Base-by-base conservation (phyloP, 2,113 vertebrate genomes). In the Lepidothrix coronata region DNA sequence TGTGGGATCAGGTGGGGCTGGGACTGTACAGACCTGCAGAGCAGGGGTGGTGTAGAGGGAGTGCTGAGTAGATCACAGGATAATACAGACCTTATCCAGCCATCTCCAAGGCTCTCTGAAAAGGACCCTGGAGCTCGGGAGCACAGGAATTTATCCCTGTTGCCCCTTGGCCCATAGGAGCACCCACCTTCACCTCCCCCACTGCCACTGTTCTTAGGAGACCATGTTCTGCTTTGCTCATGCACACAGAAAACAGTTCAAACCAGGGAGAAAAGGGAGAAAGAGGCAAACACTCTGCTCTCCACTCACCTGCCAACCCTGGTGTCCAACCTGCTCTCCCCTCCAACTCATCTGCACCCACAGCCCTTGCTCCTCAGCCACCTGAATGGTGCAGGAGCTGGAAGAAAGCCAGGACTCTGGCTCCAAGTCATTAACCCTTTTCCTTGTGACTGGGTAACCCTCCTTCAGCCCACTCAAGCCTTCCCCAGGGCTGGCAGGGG, bases 341-440 rank as follows among this genome's bases (percentile, higher is more conserved):
- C 6, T 1, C 35, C 55, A 78, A 4, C n/a, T 2, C 57, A 21
- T 11, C 41, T 35, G 59, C 44, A 57, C 4, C 37, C 7, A 0
- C 66, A 88, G 55, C 54, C 68, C 46, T 68, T 43, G 39, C 66
- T 77, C 48, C 59, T 66, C 70, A 17, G 43, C 72, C 14, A 1
- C 43, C 88, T n/a, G 43, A 20, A 0, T 0, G 5, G 48, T 18
- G 55, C 70, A 23, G 51, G n/a, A 48, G 51, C 30, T 1, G 1
- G 76, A 4, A 39, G n/a, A 57, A 65, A 82, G 30, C 12, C 80
- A 37, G 31, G 11, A 30, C 33, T n/a, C 62, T 1, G 1, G 44
- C 63, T 63, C 63, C 3, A 1, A 31, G 73, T 6, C 70, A 14
- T n/a, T 10, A 66, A 37, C 27, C 43, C 44, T 1, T 28, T 49